These are phyloP conservation scores for Argyresthia goedartella DNA, from an alignment of 2,888 invertebrate genomes.

Conservation along the genomic window DNA sequence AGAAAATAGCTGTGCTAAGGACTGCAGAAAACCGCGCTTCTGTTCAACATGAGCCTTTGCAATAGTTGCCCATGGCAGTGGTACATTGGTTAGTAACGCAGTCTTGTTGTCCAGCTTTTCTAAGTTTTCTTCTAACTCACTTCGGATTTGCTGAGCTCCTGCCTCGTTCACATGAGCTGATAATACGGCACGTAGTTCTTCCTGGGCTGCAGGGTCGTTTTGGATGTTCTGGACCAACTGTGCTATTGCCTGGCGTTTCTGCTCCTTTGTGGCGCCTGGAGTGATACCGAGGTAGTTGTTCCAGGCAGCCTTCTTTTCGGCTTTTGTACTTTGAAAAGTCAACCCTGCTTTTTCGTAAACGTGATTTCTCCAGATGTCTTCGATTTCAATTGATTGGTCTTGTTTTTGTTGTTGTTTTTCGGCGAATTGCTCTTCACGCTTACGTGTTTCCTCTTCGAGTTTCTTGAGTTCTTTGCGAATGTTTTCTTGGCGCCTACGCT, in stretches of 20 bases:
- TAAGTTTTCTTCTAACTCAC: slow-evolving; percentile 38
- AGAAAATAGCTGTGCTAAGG: slow-evolving; percentile 36
- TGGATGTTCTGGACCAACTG: slow-evolving; percentile 38
- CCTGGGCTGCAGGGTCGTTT: slow-evolving; percentile 23
- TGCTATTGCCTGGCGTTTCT: slow-evolving; percentile 47
- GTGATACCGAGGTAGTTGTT: slow-evolving; percentile 39
- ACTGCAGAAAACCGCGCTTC: slow-evolving; percentile 38
- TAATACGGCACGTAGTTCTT: slow-evolving; percentile 35
- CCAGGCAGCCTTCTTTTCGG: slow-evolving; percentile 39
- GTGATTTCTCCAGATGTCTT: slow-evolving; percentile 48
- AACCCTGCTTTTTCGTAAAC: slow-evolving; percentile 48
- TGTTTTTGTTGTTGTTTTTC: slow-evolving; percentile 22
- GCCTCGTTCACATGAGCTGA: slow-evolving; percentile 36
- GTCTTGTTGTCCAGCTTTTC: slow-evolving; percentile 47
- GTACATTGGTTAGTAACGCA: slow-evolving; percentile 32
- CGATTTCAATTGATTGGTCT: slow-evolving; percentile 38
- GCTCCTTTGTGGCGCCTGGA: slow-evolving; percentile 41
- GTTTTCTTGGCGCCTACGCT: slow-evolving; percentile 25
- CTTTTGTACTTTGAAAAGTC: slow-evolving; percentile 28
- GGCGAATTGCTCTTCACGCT: slow-evolving; percentile 1
- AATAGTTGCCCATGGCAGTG: slow-evolving; percentile 32
- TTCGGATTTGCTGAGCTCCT: slow-evolving; percentile 34
- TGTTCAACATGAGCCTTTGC: slow-evolving; percentile 37
- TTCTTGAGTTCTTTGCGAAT: slow-evolving; percentile 11
- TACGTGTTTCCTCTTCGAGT: slow-evolving; percentile 13